These are phyloP conservation scores for Helicoverpa assulta DNA, from an alignment of 2,888 invertebrate genomes.

Conservation along the genomic window DNA sequence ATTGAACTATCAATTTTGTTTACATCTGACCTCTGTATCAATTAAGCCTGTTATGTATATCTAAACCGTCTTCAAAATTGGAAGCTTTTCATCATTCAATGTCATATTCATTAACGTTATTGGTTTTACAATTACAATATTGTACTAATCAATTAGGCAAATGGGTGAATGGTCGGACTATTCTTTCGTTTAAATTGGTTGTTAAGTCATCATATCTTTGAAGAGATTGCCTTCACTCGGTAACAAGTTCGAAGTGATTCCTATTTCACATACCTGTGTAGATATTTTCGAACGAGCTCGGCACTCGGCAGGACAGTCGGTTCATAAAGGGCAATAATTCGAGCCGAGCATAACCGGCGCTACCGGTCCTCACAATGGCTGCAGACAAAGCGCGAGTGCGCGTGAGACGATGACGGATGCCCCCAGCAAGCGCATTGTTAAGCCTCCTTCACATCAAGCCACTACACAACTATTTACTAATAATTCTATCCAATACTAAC, in stretches of 20 bases:
- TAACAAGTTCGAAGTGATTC: constrained; percentile 9
- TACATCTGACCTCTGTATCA: constrained; percentile 60
- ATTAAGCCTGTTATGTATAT: constrained; percentile 61
- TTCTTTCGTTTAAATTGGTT: constrained; percentile 20
- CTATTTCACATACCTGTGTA: constrained; percentile 35
- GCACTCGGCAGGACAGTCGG: constrained; percentile 52
- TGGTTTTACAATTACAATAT: constrained; percentile 34
- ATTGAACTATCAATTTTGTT: constrained; percentile 63
- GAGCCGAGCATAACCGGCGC: constrained; percentile 79
- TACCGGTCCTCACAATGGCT: constrained; percentile 81
- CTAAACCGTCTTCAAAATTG: constrained; percentile 52
- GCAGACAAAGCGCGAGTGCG: constrained; percentile 73
- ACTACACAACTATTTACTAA: constrained; percentile 21
- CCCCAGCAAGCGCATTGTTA: constrained; percentile 65
- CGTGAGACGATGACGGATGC: constrained; percentile 80
- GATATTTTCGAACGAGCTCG: constrained; percentile 58
- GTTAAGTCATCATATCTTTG: background rate
- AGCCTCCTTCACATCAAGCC: constrained; percentile 58
- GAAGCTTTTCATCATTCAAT: constrained; percentile 59
- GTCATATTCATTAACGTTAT: constrained; percentile 42
- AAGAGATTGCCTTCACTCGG: constrained; percentile 4
- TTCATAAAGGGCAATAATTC: constrained; percentile 80
- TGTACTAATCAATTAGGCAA: constrained; percentile 37
- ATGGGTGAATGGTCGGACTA: constrained; percentile 21
- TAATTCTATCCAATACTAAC: constrained; percentile 28